Conservation (phyloP, 2,888 invertebrate genomes). For the Tinea semifulvella region DNA sequence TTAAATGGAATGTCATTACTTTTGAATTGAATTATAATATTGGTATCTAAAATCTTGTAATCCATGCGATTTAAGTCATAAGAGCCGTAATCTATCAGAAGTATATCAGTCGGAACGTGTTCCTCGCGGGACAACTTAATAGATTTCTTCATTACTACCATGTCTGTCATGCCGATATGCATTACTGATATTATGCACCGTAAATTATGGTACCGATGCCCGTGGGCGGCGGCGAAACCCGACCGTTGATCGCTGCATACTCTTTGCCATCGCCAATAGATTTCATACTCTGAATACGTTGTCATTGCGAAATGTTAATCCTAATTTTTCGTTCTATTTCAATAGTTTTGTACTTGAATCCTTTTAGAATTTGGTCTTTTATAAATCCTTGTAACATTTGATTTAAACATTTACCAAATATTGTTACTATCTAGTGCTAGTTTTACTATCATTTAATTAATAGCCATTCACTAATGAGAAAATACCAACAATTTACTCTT, state of each 20-base stretch:
- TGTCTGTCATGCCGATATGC: slow-evolving; percentile 23
- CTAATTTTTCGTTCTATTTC: not conserved
- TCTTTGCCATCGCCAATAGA: slow-evolving; percentile 1
- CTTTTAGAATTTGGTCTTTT: too few relatives aligned
- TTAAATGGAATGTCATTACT: too few relatives aligned
- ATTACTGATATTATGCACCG: slow-evolving; percentile 28
- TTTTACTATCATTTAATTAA: too few relatives aligned
- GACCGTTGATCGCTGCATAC: slow-evolving; percentile 9
- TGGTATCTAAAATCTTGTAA: not conserved
- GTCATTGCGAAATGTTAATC: not conserved
- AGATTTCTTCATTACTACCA: slow-evolving; percentile 30
- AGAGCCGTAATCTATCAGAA: not conserved
- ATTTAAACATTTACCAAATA: too few relatives aligned
- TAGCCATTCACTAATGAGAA: not conserved
- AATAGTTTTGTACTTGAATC: too few relatives aligned
- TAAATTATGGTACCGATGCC: slow-evolving; percentile 22
- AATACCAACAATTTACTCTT: not conserved
- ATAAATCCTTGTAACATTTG: too few relatives aligned
- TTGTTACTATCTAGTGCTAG: too few relatives aligned
- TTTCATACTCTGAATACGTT: slow-evolving; percentile 6
- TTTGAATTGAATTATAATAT: too few relatives aligned
- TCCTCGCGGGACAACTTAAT: slow-evolving; percentile 24
- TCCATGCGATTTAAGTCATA: not conserved
- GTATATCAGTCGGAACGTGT: slow-evolving; percentile 7
- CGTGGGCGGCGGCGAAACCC: slow-evolving; percentile 17